Base-by-base conservation (phyloP, 2,113 vertebrate genomes). In the Archocentrus centrarchus region DNA sequence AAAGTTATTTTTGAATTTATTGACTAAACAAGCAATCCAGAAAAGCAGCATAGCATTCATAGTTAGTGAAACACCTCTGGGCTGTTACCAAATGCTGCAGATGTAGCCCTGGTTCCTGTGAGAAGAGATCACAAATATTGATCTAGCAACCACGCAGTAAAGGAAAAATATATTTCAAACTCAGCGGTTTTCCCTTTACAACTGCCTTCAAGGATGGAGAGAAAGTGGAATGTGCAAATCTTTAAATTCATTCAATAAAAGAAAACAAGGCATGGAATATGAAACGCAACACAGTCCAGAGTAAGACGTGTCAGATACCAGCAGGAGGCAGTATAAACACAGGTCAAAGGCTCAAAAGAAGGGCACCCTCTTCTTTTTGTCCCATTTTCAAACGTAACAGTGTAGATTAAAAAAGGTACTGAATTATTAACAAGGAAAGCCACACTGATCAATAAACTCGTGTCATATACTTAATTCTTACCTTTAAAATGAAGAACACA, bases 271-370 rank as follows among this genome's bases (percentile, higher is more conserved):
- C 11, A 22, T 57, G 32, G 76, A 61, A 84, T 79, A 75, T 77
- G 77, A 27, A 64, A 22, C 6, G 18, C 27, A 77, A 41, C 78
- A 60, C 47, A 79, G 63, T 44, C 62, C 47, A 41, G 20, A 39
- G 59, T 60, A 79, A 79, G 59, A 17, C 37, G 27, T 41, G 20
- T 59, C 32, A 35, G 3, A 7, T 3, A 60, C 92, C 93, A 93
- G 84, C 88, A 95, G 94, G 90, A 30, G 93, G 93, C 93, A 80
- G 87, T 85, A 89, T 53, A 75, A 30, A 63, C 91, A 84, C 66
- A 89, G 57, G 37, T 77, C 47, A 83, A 24, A 79, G 59, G 5
- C n/a, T 58, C 37, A 14, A 24, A 59, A 4, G 22, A 50, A 44
- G 68, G 9, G 14, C 70, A 76, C 24, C 3, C 13, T 62, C 13